Conservation (phyloP, 2,888 invertebrate species). For the Ashinkailepas kermadecensis region DNA sequence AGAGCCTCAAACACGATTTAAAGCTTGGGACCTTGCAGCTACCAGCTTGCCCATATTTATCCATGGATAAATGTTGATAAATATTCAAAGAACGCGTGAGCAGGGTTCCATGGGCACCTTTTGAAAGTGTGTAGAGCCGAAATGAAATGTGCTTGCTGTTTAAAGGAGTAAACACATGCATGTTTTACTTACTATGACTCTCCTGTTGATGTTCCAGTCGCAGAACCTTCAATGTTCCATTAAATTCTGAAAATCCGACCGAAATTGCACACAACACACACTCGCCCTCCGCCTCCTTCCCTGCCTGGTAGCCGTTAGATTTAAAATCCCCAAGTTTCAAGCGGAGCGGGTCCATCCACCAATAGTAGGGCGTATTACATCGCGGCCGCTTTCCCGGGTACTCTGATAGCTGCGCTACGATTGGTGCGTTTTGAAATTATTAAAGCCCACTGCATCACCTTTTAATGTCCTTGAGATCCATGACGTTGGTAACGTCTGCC, state of each 20-base stretch:
- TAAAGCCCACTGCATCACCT: constrained; percentile 13
- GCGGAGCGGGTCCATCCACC: neutral
- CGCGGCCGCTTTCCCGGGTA: neutral
- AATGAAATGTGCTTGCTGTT: no score
- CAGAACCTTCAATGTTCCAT: no score
- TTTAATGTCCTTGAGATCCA: constrained; percentile 22
- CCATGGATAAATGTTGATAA: no score
- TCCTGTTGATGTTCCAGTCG: neutral
- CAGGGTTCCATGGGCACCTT: no score
- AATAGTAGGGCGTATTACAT: neutral
- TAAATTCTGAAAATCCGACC: neutral
- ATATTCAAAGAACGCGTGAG: no score
- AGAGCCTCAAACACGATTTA: no score
- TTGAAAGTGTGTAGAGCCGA: no score
- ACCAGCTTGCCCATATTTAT: no score
- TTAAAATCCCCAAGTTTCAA: constrained; percentile 12
- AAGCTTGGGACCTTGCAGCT: no score
- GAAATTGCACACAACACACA: neutral
- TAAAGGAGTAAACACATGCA: neutral
- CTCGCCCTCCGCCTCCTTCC: neutral
- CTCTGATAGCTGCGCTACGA: neutral
- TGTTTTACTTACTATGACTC: neutral
- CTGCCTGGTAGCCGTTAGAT: constrained; percentile 2
- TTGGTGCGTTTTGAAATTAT: constrained; percentile 21
- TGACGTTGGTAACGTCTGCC: neutral